Evolutionary conservation across 2,797 vertebrate species (phyloP).

Genomic region (Microctenopoma steveboyesi): DNA sequence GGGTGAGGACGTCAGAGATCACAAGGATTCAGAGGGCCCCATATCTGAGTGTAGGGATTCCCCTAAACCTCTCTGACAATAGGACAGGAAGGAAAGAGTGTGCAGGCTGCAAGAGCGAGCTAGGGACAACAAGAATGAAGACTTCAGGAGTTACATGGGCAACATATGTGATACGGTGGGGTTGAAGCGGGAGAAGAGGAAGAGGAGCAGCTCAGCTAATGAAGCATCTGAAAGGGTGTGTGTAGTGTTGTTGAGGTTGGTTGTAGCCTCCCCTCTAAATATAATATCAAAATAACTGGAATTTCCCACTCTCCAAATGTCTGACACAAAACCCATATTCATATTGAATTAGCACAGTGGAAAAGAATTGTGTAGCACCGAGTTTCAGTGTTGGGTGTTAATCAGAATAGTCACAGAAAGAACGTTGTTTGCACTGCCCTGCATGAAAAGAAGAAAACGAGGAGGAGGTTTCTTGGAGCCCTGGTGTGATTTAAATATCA

Average conservation of each 20-base stretch:
- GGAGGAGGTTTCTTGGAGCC: conserved; percentile 1
- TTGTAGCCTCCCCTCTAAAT: neutral
- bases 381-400: neutral
- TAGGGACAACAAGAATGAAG: conserved; percentile 62
- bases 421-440: conserved; percentile 17
- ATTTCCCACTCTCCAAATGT: neutral
- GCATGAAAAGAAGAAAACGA: conserved; percentile 17
- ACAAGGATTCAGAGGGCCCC: conserved; percentile 56
- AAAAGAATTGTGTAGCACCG: conserved; percentile 35
- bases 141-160: conserved; percentile 39
- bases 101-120: conserved; percentile 59
- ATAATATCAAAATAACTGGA: neutral
- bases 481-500: conserved; percentile 28
- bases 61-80: conserved; percentile 78
- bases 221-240: conserved; percentile 17
- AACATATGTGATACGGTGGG: conserved; percentile 12
- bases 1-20: conserved; percentile 60
- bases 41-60: conserved; percentile 78
- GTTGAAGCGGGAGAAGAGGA: conserved; percentile 11
- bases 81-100: conserved; percentile 80
- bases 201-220: conserved; percentile 14
- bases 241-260: neutral
- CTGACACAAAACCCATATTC: conserved; percentile 2
- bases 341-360: conserved; percentile 26
- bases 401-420: neutral